These are phyloP conservation scores for Panthera tigris DNA, from an alignment of 2,113 vertebrate species.

Conservation along the genomic window DNA sequence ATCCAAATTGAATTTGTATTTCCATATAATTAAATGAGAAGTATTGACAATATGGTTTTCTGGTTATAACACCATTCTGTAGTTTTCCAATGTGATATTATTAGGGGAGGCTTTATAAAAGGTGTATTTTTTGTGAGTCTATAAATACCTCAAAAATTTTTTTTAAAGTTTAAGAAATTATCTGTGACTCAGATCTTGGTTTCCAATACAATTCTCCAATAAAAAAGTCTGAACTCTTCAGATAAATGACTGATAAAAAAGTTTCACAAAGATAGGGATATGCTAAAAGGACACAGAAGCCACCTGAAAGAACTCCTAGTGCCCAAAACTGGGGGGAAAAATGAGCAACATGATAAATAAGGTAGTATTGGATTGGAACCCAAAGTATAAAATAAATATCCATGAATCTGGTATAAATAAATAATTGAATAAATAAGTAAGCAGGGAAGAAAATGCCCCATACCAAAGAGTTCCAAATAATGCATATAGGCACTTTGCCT, in stretches of 20 bases:
- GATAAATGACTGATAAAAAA: neutral
- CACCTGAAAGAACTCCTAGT: neutral
- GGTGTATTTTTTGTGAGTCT: neutral
- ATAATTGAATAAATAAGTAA: neutral
- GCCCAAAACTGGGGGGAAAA: neutral
- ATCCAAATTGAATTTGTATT: neutral
- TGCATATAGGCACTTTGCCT: neutral
- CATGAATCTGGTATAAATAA: neutral
- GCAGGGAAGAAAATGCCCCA: neutral
- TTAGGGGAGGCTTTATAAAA: neutral
- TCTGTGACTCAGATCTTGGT: neutral
- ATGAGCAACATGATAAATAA: neutral
- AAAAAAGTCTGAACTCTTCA: neutral
- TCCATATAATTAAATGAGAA: neutral
- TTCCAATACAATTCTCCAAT: neutral
- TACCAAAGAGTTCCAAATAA: neutral
- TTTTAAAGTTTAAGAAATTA: neutral
- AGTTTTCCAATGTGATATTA: neutral
- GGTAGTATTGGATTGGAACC: neutral
- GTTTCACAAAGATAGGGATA: neutral
- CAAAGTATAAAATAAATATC: neutral
- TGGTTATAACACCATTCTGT: neutral
- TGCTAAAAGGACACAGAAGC: neutral
- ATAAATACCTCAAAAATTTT: neutral
- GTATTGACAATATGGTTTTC: neutral